Evolutionary conservation across 37 sponge, comb jelly and placozoan genomes (phyloP), one percentile per base, ranked within the genome.

Genomic region (Petrosia ficiformis): DNA sequence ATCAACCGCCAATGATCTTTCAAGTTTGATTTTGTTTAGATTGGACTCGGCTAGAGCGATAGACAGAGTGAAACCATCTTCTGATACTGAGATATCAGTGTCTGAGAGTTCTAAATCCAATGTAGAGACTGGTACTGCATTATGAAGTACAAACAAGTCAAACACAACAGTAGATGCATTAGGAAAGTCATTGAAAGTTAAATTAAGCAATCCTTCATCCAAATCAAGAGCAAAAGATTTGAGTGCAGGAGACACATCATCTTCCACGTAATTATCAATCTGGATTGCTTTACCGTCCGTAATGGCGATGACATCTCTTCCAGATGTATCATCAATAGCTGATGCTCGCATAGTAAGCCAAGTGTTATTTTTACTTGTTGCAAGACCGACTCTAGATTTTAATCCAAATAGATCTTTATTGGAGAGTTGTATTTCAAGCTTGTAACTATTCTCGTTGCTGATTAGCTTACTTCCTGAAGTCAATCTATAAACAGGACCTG

Each of bases 131-230:
- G 30, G 6, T 25, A 8, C 36, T 24, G 43, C 33, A 63, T 67
- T 77, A 24, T 75, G 80, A 29, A 93, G n/a, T 14, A 59, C 11
- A 59, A 93, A 70, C 57, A 84, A 42, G 34, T 42, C 66, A 65
- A 75, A 91, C 39, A 71, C 32, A 36, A 91, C 38, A 3, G 93
- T 92, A 48, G 81, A 58, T 34, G 75, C 42, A 77, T 95, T 86
- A 4, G 93, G 82, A 35, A 88, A 81, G 68, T 95, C 96, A 57
- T 80, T 67, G 42, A 95, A 95, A 2, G 90, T 83, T 25, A 95
- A 65, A 58, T 74, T 89, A 41, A 95, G 36, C 2, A 65, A 32
- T 37, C 96, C 96, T 28, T 26, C 63, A 44, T 90, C 76, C 70
- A 89, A 48, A 37, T 88, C 89, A 14, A 95, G 68, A 29, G 31